Evolutionary conservation across 2,113 vertebrate species (phyloP).

Genomic region (Chrysemys picta): DNA sequence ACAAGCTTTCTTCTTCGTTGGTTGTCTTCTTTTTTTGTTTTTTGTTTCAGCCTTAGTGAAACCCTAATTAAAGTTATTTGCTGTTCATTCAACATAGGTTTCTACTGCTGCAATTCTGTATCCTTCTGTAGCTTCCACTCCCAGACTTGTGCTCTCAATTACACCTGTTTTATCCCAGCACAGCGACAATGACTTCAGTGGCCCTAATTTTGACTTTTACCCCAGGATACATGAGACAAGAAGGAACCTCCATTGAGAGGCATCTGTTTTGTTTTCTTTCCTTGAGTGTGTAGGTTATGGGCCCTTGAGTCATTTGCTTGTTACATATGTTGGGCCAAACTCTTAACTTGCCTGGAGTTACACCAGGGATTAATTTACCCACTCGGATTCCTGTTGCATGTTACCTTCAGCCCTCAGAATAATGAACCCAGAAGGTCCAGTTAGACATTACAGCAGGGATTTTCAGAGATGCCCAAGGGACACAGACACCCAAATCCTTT

Average conservation of each 20-base stretch:
- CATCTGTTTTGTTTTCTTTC: not conserved
- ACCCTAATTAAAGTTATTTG: slow-evolving; percentile 23
- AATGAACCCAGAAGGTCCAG: not conserved
- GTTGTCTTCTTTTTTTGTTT: not conserved
- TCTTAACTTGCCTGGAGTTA: not conserved
- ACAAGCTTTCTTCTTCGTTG: slow-evolving; percentile 8
- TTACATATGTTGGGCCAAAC: not conserved
- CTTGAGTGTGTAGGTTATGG: not conserved
- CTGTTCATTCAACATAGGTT: not conserved
- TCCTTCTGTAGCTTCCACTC: not conserved
- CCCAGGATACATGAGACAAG: not conserved
- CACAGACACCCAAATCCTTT: not conserved
- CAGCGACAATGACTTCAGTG: not conserved
- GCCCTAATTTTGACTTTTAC: not conserved
- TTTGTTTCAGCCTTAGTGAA: not conserved
- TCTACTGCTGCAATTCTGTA: not conserved
- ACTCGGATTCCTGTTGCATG: not conserved
- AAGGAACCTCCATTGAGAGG: not conserved
- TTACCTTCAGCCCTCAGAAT: not conserved
- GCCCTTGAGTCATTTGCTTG: not conserved
- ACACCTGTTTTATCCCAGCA: not conserved
- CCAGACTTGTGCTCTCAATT: slow-evolving; percentile 16
- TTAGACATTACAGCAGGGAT: not conserved
- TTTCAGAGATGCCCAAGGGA: no score
- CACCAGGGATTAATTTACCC: not conserved